Conservation (phyloP, 2,888 invertebrate species). For the Coenonympha glycerion region DNA sequence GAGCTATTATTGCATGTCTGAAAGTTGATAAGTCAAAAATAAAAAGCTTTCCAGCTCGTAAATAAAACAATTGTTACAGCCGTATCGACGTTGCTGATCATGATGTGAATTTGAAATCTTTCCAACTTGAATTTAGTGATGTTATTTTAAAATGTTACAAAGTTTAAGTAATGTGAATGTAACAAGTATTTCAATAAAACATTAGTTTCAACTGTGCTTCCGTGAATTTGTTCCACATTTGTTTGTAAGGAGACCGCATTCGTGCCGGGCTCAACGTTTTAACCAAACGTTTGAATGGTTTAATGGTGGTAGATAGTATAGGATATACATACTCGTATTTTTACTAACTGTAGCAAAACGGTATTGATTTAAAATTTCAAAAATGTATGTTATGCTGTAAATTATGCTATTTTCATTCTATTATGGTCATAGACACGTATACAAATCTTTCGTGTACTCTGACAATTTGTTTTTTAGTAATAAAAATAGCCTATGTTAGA, state of each 20-base stretch:
- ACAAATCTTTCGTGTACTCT: too few relatives aligned
- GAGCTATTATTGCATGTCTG: too few relatives aligned
- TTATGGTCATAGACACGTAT: too few relatives aligned
- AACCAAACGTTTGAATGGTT: conserved; percentile 3
- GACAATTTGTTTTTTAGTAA: too few relatives aligned
- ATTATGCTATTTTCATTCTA: too few relatives aligned
- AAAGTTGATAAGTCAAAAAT: too few relatives aligned
- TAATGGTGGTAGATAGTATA: conserved; percentile 2
- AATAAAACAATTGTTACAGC: neutral
- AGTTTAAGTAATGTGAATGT: neutral
- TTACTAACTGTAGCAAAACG: neutral
- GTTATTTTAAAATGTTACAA: neutral
- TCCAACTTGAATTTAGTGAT: neutral
- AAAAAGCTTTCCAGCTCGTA: too few relatives aligned
- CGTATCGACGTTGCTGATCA: neutral
- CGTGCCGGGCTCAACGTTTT: neutral
- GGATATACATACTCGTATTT: neutral
- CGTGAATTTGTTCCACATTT: neutral
- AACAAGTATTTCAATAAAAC: conserved; percentile 8
- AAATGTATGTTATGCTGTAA: too few relatives aligned
- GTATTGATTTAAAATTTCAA: neutral
- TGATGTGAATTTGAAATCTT: neutral
- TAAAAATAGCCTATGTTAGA: too few relatives aligned
- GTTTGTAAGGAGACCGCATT: conserved; percentile 1
- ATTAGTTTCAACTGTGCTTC: conserved; percentile 1